Evolutionary conservation across 2,888 invertebrate genomes (phyloP), one percentile per base, ranked within the genome.

Genomic region (Chrysomela aeneicollis): DNA sequence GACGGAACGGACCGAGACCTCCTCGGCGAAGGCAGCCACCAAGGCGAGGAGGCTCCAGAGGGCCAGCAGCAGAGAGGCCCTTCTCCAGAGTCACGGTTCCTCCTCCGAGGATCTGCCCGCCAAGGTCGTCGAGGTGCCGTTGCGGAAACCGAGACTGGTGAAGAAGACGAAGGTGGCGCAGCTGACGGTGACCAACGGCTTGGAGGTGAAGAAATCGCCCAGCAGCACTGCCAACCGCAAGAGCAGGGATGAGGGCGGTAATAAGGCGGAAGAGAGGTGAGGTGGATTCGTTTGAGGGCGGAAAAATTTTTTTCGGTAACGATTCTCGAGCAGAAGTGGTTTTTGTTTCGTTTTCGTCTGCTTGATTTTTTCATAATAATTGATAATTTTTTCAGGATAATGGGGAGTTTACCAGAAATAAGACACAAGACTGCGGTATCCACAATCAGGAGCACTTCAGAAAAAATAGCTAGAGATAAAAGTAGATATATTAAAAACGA

Each of bases 101-200:
- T 85, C 85, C 15, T 86, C 86, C 0, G 86, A 86, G 74, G 86
- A 86, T 76, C 72, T 85, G 21, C 77, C 82, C 1, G 74, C 77
- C 5, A 78, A 75, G 64, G 53, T 67, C 0, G 53, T 67, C 0
- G 82, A 81, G 61, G 73, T 74, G 22, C 80, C 80, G 9, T 63
- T 76, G 1, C 71, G 83, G 30, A 83, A 82, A 67, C 83, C 81
- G n/a, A 74, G 83, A 54, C 67, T 81, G 65, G 74, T 81, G n/a
- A 79, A 78, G 69, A 82, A 81, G 68, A 80, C 79, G 1, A 82
- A 82, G 75, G 71, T 78, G 0, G 64, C 77, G 19, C 79, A 81
- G 60, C 61, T 79, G 21, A 77, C 75, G 2, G 71, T 79, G 22
- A 76, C 75, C 4, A 80, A 77, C 67, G 79, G 79, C 18, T 42